Conservation (phyloP, 1,140 invertebrate species). For the Drosophila nasuta region DNA sequence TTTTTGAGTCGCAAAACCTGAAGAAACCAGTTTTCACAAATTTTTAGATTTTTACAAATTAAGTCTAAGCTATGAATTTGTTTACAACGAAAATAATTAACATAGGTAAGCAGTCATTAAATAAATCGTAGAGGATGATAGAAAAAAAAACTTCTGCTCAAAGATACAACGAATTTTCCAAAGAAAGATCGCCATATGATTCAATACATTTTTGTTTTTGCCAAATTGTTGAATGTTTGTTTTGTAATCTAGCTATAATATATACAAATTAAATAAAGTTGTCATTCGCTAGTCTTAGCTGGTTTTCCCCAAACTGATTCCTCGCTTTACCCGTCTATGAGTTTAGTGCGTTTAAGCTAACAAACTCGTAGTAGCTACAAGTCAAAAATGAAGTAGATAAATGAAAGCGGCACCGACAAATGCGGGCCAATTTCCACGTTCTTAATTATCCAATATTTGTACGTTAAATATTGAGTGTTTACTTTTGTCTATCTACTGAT, state of each 20-base stretch:
- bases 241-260: not conserved
- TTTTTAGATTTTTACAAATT: not conserved
- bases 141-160: no score
- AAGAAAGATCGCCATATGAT: not conserved
- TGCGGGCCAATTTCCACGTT: slow-evolving; percentile 51
- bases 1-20: no score
- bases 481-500: slow-evolving; percentile 42
- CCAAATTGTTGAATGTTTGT: not conserved
- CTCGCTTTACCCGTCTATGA: not conserved
- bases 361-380: not conserved
- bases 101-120: no score
- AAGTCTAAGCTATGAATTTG: no score
- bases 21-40: no score
- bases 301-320: not conserved
- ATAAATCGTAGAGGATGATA: no score
- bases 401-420: slow-evolving; percentile 71
- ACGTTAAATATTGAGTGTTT: slow-evolving; percentile 56
- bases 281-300: not conserved
- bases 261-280: not conserved
- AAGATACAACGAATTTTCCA: no score
- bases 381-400: slow-evolving; percentile 17
- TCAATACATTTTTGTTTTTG: not conserved
- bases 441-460: slow-evolving; percentile 79
- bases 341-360: not conserved
- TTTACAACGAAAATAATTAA: no score